A percentile compares a stretch with the other conserved stretches of the same genome.
phyloP scores from a whole-genome alignment of 2,888 invertebrate genomes.

The Protodeltote pygarga region DNA sequence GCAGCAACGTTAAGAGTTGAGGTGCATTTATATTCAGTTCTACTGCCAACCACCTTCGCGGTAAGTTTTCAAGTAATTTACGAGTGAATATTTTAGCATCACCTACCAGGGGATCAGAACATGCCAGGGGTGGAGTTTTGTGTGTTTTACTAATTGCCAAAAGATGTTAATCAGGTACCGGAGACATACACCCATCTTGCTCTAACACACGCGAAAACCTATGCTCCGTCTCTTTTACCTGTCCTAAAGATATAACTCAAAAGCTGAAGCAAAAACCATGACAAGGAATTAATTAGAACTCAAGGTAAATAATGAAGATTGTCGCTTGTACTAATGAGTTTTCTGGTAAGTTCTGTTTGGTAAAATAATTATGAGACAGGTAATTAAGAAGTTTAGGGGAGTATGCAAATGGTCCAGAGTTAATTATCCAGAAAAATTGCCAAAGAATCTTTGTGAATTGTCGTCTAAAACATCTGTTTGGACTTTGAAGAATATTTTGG shows the following conservation, averaged over 20 bases:
- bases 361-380: constrained; percentile 80
- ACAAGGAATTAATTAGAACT: constrained; percentile 87
- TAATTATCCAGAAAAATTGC: constrained; percentile 68
- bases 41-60: constrained; percentile 79
- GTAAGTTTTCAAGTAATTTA: constrained; percentile 86
- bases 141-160: constrained; percentile 89
- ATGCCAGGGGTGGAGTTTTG: constrained; percentile 88
- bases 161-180: constrained; percentile 87
- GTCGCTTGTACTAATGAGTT: constrained; percentile 84
- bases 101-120: constrained; percentile 85
- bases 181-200: constrained; percentile 66
- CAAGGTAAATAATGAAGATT: constrained; percentile 87
- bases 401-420: constrained; percentile 64
- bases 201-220: constrained; percentile 40
- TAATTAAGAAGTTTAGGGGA: constrained; percentile 78
- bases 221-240: constrained; percentile 60
- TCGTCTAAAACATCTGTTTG: constrained; percentile 2
- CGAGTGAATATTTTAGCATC: constrained; percentile 84
- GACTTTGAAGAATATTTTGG: no score
- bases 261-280: constrained; percentile 86
- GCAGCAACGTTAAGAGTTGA: constrained; percentile 68
- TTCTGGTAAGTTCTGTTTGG: constrained; percentile 67
- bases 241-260: constrained; percentile 81
- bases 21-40: constrained; percentile 75
- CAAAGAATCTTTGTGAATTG: constrained; percentile 11